phyloP scores from a whole-genome alignment of 2,888 invertebrate species.

The Chloroclysta siterata region DNA sequence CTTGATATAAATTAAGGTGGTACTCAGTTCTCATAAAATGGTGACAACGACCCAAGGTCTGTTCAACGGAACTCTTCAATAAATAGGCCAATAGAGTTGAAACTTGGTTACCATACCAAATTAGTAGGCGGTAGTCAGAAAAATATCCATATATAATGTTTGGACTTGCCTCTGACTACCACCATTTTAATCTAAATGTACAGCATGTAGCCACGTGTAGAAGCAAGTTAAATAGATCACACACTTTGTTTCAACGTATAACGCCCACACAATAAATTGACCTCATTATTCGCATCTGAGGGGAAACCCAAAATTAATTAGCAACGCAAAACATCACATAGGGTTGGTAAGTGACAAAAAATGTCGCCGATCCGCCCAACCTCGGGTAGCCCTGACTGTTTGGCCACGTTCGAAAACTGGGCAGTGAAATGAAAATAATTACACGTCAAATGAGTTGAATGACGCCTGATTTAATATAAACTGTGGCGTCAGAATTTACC shows the following conservation, averaged over 20 bases:
- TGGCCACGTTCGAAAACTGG: conserved; percentile 61
- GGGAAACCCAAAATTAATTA: conserved; percentile 62
- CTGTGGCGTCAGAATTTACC: conserved; percentile 33
- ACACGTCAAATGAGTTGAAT: conserved; percentile 72
- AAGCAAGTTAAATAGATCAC: conserved; percentile 12
- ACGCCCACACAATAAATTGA: conserved; percentile 29
- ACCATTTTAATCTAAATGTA: not conserved
- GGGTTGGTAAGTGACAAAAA: conserved; percentile 62
- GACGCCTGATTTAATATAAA: conserved; percentile 67
- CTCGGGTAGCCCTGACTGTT: conserved; percentile 36
- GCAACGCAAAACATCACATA: conserved; percentile 59
- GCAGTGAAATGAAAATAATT: conserved; percentile 73
- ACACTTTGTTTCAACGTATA: conserved; percentile 12
- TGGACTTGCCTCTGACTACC: too few relatives aligned
- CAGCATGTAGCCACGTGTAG: not conserved
- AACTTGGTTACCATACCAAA: too few relatives aligned
- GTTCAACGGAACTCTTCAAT: too few relatives aligned
- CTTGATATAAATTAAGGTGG: too few relatives aligned
- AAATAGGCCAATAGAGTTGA: too few relatives aligned
- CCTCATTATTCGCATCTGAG: conserved; percentile 43
- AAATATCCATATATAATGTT: too few relatives aligned
- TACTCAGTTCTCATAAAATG: too few relatives aligned
- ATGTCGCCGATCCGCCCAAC: conserved; percentile 45
- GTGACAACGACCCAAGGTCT: too few relatives aligned
- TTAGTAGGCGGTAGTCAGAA: too few relatives aligned